Evolutionary conservation across 2,797 vertebrate genomes (phyloP), one percentile per base, ranked within the genome.

Genomic region (Sebastes oblongus): DNA sequence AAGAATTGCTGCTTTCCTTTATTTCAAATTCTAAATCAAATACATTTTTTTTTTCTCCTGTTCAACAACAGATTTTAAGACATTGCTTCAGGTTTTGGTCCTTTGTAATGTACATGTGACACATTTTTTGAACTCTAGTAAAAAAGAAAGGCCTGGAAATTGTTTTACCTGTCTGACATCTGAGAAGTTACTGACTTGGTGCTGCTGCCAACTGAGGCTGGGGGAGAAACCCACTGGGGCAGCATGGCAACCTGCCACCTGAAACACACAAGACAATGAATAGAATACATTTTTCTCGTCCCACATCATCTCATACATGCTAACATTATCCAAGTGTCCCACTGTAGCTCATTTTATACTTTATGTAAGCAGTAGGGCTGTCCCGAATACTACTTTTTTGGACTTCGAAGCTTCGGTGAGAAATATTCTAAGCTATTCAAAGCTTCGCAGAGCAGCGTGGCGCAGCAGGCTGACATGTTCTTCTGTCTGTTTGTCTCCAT

Each of bases 201-300:
- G 96, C 87, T 96, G 97, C 55, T 99, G 98, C 98, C 98, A 99
- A 10, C 89, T 93, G 55, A 98, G 93, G 1, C 97, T 97, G 32
- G 98, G 98, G 52, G 93, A 97, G 81, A 97, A 98, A 16, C 98
- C 98, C 77, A 92, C 93, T 20, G 98, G 98, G 64, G 98, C 98
- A 34, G 97, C 97, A n/a, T 94, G 96, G 73, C 98, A 99, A 2
- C 96, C 96, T 0, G 96, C 96, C 83, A 99, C 93, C 98, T 99
- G 84, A 36, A 80, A 86, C 72, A 79, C 46, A 75, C 4, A 27
- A 56, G 6, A 80, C 8, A 27, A 54, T 32, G 4, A 22, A 25
- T 1, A 5, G 6, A 34, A 39, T 3, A 6, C 2, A 60, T 16
- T 42, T 18, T 52, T 6, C 11, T 30, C 14, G 1, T 25, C 16